Base-by-base conservation (phyloP, 2,888 invertebrate genomes). In the Cyclophora punctaria region DNA sequence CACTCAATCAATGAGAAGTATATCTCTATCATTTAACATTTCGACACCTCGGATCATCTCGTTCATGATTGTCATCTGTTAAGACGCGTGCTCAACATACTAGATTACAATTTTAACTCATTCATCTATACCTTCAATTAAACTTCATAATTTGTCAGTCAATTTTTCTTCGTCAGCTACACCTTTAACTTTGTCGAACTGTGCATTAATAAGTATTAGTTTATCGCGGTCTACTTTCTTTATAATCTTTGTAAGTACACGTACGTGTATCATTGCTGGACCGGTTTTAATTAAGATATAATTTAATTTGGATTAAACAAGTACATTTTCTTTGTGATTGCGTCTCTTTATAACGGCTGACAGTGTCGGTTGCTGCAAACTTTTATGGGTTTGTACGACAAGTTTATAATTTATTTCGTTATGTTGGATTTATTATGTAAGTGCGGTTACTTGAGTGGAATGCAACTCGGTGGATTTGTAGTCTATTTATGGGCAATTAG, bases 251-350 rank as follows among this genome's bases (percentile, higher is more conserved):
- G 52, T 61, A 51, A 37, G 37, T 37, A 37, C 37, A 5, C 37
- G 4, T 51, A 52, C 37, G 4, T 51, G 51, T 57, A 53, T 55
- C 58, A 61, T 52, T 48, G 33, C 49, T 35, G 45, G 48, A 57
- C 60, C 52, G 53, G 59, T 59, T 61, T 57, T 57, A 60, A 60
- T 60, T 59, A 60, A 54, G 50, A 59, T 56, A 56, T 59, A 56
- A 60, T 56, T 55, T 58, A 53, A 60, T 59, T 61, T 56, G 60
- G 60, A 59, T 61, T 55, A 60, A 45, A 55, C 42, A 37, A 41
- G 48, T 57, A 57, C 56, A 52, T 50, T 48, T 37, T 44, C 47
- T 48, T 47, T 53, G 47, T 51, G 42, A 57, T 55, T 58, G 51
- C 49, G 55, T 56, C 53, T 56, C 53, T 37, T 37, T 37, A 37